Evolutionary conservation across 2,888 invertebrate genomes (phyloP).

Genomic region (Unio pictorum): DNA sequence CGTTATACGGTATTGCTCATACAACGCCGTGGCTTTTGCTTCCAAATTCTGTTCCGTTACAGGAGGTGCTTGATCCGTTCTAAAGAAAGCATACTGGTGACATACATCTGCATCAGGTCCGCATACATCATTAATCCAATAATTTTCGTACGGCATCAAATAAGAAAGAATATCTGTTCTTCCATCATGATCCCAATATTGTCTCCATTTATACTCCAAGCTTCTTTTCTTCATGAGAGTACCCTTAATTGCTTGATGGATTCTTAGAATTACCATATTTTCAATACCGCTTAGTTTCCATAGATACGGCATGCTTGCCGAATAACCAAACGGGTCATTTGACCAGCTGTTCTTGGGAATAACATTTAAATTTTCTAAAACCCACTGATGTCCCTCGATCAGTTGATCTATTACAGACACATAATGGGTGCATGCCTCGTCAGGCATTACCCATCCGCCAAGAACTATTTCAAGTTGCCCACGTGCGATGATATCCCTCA

Average conservation of each 20-base stretch:
- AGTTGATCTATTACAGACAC: conserved; percentile 67
- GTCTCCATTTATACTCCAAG: conserved; percentile 93
- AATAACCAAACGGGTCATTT: conserved; percentile 71
- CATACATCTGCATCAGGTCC: conserved; percentile 89
- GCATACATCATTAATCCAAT: conserved; percentile 95
- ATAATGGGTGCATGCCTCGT: conserved; percentile 68
- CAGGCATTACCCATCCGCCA: conserved; percentile 70
- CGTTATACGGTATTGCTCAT: conserved; percentile 91
- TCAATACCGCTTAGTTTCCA: conserved; percentile 65
- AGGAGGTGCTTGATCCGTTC: conserved; percentile 86
- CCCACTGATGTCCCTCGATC: conserved; percentile 70
- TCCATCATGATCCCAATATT: conserved; percentile 77
- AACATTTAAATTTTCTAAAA: conserved; percentile 73
- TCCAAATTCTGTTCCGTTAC: conserved; percentile 89
- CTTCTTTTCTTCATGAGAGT: conserved; percentile 82
- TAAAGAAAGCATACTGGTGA: conserved; percentile 77
- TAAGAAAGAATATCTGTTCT: conserved; percentile 83
- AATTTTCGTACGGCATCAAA: conserved; percentile 96
- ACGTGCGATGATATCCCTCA: conserved; percentile 49
- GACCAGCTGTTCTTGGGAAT: conserved; percentile 68
- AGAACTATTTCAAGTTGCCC: conserved; percentile 68
- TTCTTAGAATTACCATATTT: conserved; percentile 67
- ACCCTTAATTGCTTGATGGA: conserved; percentile 87
- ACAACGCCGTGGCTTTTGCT: conserved; percentile 83
- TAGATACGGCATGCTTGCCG: conserved; percentile 66